Base-by-base conservation (phyloP, 2,797 vertebrate species). In the Eospalax fontanierii region DNA sequence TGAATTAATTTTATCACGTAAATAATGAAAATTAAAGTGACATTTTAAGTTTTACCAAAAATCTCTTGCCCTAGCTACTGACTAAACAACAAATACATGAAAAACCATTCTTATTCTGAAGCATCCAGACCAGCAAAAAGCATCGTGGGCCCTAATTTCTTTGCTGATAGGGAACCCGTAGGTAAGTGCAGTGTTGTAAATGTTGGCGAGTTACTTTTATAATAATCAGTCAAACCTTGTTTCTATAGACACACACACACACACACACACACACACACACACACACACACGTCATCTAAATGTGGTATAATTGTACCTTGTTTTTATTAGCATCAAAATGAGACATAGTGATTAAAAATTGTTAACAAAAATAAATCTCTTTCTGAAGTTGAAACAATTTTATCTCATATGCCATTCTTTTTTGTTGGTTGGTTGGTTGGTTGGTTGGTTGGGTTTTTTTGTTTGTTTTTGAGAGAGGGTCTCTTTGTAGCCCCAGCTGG, bases 11-110 rank as follows among this genome's bases (percentile, higher is more conserved):
- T 66, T 6, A 7, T 50, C 95, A 94, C 89, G 38, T 19, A 71
- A 24, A 35, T 66, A 63, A 33, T 74, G 21, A 95, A 28, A 87
- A 89, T 30, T 66, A 92, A 66, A 87, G 18, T 11, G 66, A 24
- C 18, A 78, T 70, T 91, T 95, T 88, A 85, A 86, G 54, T 93
- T 89, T 94, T 82, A 82, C 43, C 19, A 82, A 91, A 79, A 85
- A 54, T 54, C 16, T 46, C 43, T 26, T 89, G 5, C 3, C 54
- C 33, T 8, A 76, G 30, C 40, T 61, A 75, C 83, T 65, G 35
- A 92, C 65, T 91, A 91, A 78, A n/a, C 95, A 54, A 66, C 7
- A 43, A 70, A 74, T 2, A 66, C 18, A 63, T 12, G 18, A 10
- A 54, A 33, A 87, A 83, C 26, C 43, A 79, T 75, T 57, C 24